Evolutionary conservation across 2,113 vertebrate genomes (phyloP).

Genomic region (Bos javanicus): DNA sequence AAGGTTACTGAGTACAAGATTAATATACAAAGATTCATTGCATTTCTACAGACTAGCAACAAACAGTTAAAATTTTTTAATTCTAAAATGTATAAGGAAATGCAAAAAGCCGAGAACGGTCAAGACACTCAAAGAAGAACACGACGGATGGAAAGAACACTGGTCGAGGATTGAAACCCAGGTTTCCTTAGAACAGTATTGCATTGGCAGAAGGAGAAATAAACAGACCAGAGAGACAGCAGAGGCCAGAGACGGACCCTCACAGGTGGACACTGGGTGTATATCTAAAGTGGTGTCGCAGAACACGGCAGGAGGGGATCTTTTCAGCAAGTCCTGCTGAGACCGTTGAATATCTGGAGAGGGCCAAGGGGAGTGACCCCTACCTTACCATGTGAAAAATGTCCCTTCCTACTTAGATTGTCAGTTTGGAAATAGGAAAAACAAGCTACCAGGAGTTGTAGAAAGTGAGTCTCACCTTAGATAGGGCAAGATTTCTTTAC

Average conservation of each 20-base stretch:
- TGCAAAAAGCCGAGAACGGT: not conserved
- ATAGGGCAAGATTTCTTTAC: not conserved
- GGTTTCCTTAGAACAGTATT: not conserved
- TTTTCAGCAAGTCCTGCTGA: not conserved
- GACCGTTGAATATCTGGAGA: fast-evolving
- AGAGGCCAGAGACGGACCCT: not conserved
- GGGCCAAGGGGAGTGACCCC: not conserved
- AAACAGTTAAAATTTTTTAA: not conserved
- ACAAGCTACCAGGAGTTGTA: not conserved
- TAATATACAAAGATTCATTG: fast-evolving
- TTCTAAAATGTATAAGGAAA: not conserved
- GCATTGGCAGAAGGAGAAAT: not conserved
- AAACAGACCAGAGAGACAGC: not conserved
- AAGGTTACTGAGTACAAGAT: not conserved
- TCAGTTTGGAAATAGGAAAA: not conserved
- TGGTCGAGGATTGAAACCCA: not conserved
- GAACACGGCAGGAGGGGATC: not conserved
- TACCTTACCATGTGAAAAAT: not conserved
- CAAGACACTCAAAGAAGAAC: not conserved
- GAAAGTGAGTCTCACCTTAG: not conserved
- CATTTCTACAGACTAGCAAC: not conserved
- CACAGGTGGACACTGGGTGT: fast-evolving
- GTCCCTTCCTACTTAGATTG: not conserved
- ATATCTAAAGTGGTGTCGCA: fast-evolving
- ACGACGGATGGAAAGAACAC: not conserved